Conservation (phyloP, 2,113 vertebrate genomes). For the Protomyctophum bolini region DNA sequence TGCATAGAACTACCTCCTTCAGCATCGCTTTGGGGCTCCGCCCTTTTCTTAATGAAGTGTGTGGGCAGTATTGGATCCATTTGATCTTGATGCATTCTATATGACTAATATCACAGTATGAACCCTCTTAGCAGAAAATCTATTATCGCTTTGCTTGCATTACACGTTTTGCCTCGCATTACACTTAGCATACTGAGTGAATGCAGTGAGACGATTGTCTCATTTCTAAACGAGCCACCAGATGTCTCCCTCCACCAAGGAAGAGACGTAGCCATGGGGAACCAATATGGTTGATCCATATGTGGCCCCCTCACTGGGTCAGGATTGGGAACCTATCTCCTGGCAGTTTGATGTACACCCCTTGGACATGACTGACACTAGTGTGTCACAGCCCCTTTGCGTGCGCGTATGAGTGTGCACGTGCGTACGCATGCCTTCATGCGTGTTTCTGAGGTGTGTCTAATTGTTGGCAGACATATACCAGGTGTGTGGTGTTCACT, state of each 20-base stretch:
- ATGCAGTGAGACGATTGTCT: slow-evolving; percentile 41
- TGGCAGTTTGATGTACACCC: not conserved
- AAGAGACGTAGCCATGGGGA: slow-evolving; percentile 49
- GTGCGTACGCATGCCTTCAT: too few species aligned
- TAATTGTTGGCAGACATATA: slow-evolving; percentile 64
- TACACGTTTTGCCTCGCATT: slow-evolving; percentile 5
- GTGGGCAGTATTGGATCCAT: slow-evolving; percentile 20
- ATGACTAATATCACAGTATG: slow-evolving; percentile 43
- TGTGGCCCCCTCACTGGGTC: too few species aligned
- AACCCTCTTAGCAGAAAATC: slow-evolving; percentile 47
- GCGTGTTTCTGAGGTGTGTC: slow-evolving; percentile 45
- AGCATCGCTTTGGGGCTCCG: not conserved
- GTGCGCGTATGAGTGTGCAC: too few species aligned
- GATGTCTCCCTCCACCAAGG: slow-evolving; percentile 76
- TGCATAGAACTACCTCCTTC: not conserved
- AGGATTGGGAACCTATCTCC: too few species aligned
- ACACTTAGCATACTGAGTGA: slow-evolving; percentile 41
- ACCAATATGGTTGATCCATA: not conserved
- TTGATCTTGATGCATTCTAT: slow-evolving; percentile 65
- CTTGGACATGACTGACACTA: slow-evolving; percentile 12
- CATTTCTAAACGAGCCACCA: slow-evolving; percentile 71
- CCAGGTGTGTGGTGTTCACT: slow-evolving; percentile 47
- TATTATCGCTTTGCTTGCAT: slow-evolving; percentile 43
- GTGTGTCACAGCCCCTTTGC: too few species aligned
- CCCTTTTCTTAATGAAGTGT: not conserved